Percentiles rank a stretch among this genome's conserved stretches.
Conservation (phyloP, 37 sponge, comb jelly and placozoan genomes). For the Amphimedon queenslandica region DNA sequence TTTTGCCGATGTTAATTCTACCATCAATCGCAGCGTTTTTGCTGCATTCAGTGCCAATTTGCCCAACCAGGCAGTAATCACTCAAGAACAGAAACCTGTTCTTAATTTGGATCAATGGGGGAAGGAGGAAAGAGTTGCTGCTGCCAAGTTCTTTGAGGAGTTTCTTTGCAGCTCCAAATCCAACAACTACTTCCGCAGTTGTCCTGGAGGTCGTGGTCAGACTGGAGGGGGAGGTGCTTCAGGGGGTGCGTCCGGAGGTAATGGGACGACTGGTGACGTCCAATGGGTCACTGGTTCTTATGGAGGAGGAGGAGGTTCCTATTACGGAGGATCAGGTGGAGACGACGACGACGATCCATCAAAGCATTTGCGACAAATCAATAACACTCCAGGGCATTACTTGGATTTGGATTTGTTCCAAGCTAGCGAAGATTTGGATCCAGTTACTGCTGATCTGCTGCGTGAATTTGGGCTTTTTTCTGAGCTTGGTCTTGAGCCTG, state of each 20-base stretch:
- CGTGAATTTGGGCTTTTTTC: background rate
- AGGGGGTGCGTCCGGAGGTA: background rate
- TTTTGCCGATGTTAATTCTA: too few species aligned
- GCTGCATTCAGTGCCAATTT: too few species aligned
- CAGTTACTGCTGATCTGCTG: background rate
- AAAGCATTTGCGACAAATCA: background rate
- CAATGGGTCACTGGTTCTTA: background rate
- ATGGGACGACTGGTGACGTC: background rate
- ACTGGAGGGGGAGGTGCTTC: background rate
- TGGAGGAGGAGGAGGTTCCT: background rate
- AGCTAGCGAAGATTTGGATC: background rate
- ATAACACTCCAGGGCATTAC: slow-evolving; percentile 6
- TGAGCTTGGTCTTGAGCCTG: background rate
- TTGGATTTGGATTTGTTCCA: background rate
- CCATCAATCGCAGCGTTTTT: too few species aligned
- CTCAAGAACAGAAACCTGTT: too few species aligned
- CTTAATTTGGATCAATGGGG: too few species aligned
- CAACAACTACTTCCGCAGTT: background rate
- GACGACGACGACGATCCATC: slow-evolving; percentile 17
- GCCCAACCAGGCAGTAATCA: too few species aligned
- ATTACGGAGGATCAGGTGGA: slow-evolving; percentile 1
- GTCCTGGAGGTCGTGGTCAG: background rate
- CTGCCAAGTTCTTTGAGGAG: background rate
- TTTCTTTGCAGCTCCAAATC: too few species aligned
- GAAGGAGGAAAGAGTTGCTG: slow-evolving; percentile 8